Percentiles rank a stretch among this genome's conserved stretches.
These are phyloP conservation scores for Pitangus sulphuratus DNA, from an alignment of 2,797 vertebrate genomes.

Conservation along the genomic window DNA sequence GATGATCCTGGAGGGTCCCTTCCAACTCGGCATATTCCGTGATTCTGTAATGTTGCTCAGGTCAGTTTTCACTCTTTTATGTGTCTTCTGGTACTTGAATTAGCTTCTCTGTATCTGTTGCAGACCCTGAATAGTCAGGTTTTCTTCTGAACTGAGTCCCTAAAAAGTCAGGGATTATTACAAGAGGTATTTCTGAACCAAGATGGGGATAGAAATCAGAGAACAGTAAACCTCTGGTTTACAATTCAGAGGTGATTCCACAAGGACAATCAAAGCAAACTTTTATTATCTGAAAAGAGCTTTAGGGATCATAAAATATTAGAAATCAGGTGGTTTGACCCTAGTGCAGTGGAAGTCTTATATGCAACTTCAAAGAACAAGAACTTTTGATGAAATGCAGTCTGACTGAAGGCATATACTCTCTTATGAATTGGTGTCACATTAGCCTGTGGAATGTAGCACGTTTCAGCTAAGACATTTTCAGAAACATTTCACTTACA, in stretches of 20 bases:
- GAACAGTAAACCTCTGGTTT: neutral
- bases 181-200: neutral
- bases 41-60: neutral
- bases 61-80: neutral
- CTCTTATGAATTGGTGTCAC: neutral
- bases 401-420: neutral
- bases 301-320: neutral
- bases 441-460: neutral
- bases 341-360: neutral
- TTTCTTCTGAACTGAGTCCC: neutral
- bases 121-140: neutral
- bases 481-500: too few species aligned
- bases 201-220: neutral
- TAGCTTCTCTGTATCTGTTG: neutral
- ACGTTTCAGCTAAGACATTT: neutral
- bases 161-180: neutral
- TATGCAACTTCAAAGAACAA: neutral
- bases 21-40: neutral
- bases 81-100: neutral
- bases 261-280: neutral
- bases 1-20: neutral
- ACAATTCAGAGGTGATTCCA: neutral
- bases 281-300: constrained; percentile 2
- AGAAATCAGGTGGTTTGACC: constrained; percentile 2
- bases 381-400: neutral